Conservation (phyloP, 2,888 invertebrate species). For the Ceraclea dissimilis region DNA sequence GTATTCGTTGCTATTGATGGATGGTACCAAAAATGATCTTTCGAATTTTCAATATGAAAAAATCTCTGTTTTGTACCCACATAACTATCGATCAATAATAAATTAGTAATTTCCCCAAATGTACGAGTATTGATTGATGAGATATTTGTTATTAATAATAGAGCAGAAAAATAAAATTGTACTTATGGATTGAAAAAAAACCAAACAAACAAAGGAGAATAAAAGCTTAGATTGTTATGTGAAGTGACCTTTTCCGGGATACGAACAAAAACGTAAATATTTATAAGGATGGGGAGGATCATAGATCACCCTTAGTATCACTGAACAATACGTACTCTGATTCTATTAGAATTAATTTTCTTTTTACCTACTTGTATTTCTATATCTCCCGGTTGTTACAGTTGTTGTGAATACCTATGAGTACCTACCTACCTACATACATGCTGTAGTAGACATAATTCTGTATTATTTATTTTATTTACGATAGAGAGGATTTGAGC, state of each 20-base stretch:
- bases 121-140: too few species aligned
- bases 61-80: too few species aligned
- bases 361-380: background rate
- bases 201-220: conserved; percentile 19
- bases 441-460: background rate
- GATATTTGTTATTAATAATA: too few species aligned
- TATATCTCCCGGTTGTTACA: background rate
- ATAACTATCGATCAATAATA: too few species aligned
- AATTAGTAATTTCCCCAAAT: too few species aligned
- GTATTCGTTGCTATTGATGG: too few species aligned
- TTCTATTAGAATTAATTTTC: conserved; percentile 24
- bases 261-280: conserved; percentile 24
- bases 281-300: conserved; percentile 23
- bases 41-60: too few species aligned
- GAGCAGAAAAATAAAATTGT: too few species aligned
- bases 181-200: too few species aligned
- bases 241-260: conserved; percentile 26
- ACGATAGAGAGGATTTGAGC: background rate
- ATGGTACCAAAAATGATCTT: too few species aligned
- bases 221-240: conserved; percentile 24
- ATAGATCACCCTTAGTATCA: conserved; percentile 22
- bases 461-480: background rate
- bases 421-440: too few species aligned
- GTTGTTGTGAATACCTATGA: background rate
- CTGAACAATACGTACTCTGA: conserved; percentile 22